Conservation (phyloP, 2,113 vertebrate species). For the Corythaeola cristata region DNA sequence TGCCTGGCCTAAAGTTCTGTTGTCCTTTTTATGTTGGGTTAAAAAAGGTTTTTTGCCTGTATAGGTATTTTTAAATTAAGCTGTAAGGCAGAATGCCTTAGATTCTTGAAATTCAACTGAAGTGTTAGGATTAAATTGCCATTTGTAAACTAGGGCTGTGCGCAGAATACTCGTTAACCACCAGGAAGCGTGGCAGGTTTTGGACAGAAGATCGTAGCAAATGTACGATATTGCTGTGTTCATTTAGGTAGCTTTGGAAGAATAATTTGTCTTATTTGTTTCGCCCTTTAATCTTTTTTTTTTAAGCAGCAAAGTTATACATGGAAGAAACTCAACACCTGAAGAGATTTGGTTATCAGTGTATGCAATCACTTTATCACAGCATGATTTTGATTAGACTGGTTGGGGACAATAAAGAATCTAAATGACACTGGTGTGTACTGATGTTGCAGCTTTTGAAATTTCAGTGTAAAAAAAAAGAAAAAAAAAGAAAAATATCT, state of each 20-base stretch:
- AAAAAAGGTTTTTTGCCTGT: conserved; percentile 36
- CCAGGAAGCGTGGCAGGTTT: not conserved
- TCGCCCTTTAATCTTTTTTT: not conserved
- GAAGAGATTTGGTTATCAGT: not conserved
- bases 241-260: conserved; percentile 27
- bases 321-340: not conserved
- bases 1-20: conserved; percentile 46
- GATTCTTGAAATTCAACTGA: not conserved
- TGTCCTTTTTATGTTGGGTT: conserved; percentile 57
- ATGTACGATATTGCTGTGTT: conserved; percentile 47
- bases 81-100: conserved; percentile 44
- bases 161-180: not conserved
- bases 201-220: not conserved
- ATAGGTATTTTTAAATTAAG: conserved; percentile 43
- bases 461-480: not conserved
- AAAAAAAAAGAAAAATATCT: not conserved
- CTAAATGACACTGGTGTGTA: conserved; percentile 17
- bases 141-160: conserved; percentile 45
- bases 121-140: not conserved
- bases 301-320: not conserved
- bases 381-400: conserved; percentile 38
- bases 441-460: conserved; percentile 57
- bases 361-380: conserved; percentile 39
- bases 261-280: conserved; percentile 12
- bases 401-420: conserved; percentile 49